A percentile compares a stretch with the other conserved stretches of the same genome.
Evolutionary conservation across 2,797 vertebrate species (phyloP).

Genomic region (Melanotaenia nigrans): DNA sequence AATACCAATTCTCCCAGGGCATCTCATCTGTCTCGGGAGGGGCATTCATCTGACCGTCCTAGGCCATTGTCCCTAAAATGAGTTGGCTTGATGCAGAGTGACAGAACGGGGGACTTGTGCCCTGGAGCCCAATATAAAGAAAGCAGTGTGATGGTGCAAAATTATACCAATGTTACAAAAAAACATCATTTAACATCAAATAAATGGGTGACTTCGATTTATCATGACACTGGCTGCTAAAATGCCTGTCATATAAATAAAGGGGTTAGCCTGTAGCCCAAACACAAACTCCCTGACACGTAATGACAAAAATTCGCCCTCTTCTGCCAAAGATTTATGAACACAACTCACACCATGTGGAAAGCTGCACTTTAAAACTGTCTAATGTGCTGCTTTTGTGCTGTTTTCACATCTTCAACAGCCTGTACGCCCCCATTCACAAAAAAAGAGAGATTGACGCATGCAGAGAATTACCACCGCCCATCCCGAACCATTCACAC

Average conservation of each 20-base stretch:
- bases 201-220: background rate
- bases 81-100: slow-evolving; percentile 69
- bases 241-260: slow-evolving; percentile 15
- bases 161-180: background rate
- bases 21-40: slow-evolving; percentile 65
- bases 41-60: slow-evolving; percentile 35
- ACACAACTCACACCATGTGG: background rate
- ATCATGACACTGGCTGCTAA: slow-evolving; percentile 1
- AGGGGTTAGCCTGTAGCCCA: background rate
- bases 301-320: background rate
- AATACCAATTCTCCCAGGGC: slow-evolving; percentile 66
- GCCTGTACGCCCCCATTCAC: slow-evolving; percentile 80
- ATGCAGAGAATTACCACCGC: slow-evolving; percentile 81
- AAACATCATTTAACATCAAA: background rate
- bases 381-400: slow-evolving; percentile 33
- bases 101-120: slow-evolving; percentile 73
- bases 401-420: slow-evolving; percentile 55
- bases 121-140: slow-evolving; percentile 44
- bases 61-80: slow-evolving; percentile 73
- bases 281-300: slow-evolving; percentile 18
- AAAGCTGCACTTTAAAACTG: slow-evolving; percentile 10
- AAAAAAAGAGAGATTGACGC: slow-evolving; percentile 80
- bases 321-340: background rate
- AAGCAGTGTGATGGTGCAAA: background rate
- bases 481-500: slow-evolving; percentile 78